phyloP scores from a whole-genome alignment of 2,113 vertebrate genomes.

The Ivindomyrus marchei region DNA sequence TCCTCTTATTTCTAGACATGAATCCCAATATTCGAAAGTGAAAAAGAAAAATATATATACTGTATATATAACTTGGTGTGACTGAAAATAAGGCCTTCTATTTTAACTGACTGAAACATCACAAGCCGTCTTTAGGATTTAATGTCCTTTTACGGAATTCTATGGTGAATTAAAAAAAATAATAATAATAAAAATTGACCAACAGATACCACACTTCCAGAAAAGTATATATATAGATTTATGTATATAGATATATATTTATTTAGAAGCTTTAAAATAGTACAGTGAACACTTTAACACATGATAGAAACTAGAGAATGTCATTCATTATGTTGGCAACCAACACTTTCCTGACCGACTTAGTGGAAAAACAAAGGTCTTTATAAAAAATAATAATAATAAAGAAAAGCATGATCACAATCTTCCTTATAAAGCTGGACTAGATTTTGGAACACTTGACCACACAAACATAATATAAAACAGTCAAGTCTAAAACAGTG shows the following conservation, averaged over 20 bases:
- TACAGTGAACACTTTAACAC: slow-evolving; percentile 99
- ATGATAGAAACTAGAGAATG: slow-evolving; percentile 96
- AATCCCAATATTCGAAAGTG: slow-evolving; percentile 53
- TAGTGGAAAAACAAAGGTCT: slow-evolving; percentile 26
- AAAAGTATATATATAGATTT: slow-evolving; percentile 77
- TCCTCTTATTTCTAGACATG: slow-evolving; percentile 53
- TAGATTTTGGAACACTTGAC: slow-evolving; percentile 79
- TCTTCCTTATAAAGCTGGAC: slow-evolving; percentile 81
- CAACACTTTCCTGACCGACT: slow-evolving; percentile 67
- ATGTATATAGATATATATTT: slow-evolving; percentile 87
- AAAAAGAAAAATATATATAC: slow-evolving; percentile 39
- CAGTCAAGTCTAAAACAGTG: slow-evolving; percentile 94
- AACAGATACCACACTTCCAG: slow-evolving; percentile 72
- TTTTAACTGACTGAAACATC: slow-evolving; percentile 26
- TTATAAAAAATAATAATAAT: slow-evolving; percentile 25
- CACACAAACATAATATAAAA: slow-evolving; percentile 96
- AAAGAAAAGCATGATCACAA: slow-evolving; percentile 73
- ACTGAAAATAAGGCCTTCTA: slow-evolving; percentile 46
- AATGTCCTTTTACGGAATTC: slow-evolving; percentile 34
- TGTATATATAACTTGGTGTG: slow-evolving; percentile 46
- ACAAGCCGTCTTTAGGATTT: slow-evolving; percentile 28
- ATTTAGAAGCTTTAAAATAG: slow-evolving; percentile 96
- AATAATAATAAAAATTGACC: slow-evolving; percentile 34
- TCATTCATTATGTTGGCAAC: slow-evolving; percentile 77
- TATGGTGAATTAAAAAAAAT: slow-evolving; percentile 27